Base-by-base conservation (phyloP, 2,113 vertebrate genomes). In the Myocastor coypus region DNA sequence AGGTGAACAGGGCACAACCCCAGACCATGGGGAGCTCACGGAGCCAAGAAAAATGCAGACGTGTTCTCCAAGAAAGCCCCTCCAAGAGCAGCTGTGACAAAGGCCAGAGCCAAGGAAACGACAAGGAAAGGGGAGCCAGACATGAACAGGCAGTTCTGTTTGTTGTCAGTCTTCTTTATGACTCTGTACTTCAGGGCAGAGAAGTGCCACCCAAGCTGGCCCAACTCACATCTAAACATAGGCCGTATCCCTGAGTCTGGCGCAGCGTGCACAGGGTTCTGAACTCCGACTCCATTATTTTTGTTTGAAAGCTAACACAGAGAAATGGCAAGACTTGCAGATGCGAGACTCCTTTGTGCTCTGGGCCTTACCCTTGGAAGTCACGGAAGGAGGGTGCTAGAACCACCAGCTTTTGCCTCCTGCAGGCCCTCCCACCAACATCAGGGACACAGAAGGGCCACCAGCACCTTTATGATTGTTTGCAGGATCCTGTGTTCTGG, bases 11-110 rank as follows among this genome's bases (percentile, higher is more conserved):
- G 37, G 63, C 52, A 78, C 7, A 24, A 22, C 22, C 40, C 46
- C 46, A 12, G 34, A 0, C 40, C 0, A 32, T 6, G 3, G 4
- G 22, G n/a, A 24, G 1, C 14, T 61, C 55, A 8, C 1, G 0
- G 32, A 26, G 2, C 17, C 22, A 32, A 22, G 69, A 26, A 68
- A 26, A 80, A 40, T 5, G 40, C 11, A 30, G 46, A 24, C 2
- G 0, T 57, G 17, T 69, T 69, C 17, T 63, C 40, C 3, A 71
- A 64, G n/a, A 77, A 24, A 32, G 19, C 16, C 26, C 0, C 1
- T 30, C 69, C 1, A n/a, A 89, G 30, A 55, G 37, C 2, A 17
- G 34, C 57, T 20, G 5, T n/a, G 26, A 46, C 32, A 85, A 81
- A 77, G 0, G 34, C 22, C 50, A 20, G 57, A 20, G 30, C 10